Percentiles rank a stretch among this genome's conserved stretches.
These are phyloP conservation scores for Andrena fulva DNA, from an alignment of 2,888 invertebrate species.

Conservation along the genomic window DNA sequence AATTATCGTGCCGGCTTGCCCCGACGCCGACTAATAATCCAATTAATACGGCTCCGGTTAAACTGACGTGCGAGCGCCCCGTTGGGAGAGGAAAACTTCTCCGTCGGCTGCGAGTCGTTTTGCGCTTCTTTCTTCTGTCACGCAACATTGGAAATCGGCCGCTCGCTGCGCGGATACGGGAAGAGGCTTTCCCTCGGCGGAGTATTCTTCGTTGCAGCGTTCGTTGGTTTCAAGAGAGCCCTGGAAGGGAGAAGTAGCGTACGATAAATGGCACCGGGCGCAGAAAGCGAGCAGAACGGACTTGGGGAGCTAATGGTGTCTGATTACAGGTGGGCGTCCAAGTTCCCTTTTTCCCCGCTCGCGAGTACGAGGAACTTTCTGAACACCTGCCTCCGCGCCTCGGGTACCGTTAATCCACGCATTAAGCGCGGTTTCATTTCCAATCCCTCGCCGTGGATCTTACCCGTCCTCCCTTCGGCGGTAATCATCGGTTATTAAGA, in stretches of 20 bases:
- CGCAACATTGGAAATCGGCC: conserved; percentile 29
- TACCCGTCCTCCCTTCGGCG: conserved; percentile 30
- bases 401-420: conserved; percentile 58
- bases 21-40: conserved; percentile 44
- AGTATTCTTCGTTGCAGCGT: neutral
- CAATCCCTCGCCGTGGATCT: conserved; percentile 46
- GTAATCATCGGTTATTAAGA: conserved; percentile 64
- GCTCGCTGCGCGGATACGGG: neutral
- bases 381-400: conserved; percentile 55
- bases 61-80: neutral
- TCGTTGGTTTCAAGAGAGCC: neutral
- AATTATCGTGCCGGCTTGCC: conserved; percentile 19
- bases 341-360: conserved; percentile 28
- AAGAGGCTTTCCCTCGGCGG: conserved; percentile 38
- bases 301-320: conserved; percentile 38
- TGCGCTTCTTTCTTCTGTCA: neutral
- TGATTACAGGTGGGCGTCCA: conserved; percentile 47
- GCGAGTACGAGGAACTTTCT: conserved; percentile 21
- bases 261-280: neutral
- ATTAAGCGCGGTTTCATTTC: conserved; percentile 55
- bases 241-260: neutral
- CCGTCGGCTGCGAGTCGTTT: neutral
- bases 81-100: neutral
- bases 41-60: conserved; percentile 33
- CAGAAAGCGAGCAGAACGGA: conserved; percentile 43